phyloP scores from a whole-genome alignment of 2,888 invertebrate genomes.

The Ecdyonurus torrentis region DNA sequence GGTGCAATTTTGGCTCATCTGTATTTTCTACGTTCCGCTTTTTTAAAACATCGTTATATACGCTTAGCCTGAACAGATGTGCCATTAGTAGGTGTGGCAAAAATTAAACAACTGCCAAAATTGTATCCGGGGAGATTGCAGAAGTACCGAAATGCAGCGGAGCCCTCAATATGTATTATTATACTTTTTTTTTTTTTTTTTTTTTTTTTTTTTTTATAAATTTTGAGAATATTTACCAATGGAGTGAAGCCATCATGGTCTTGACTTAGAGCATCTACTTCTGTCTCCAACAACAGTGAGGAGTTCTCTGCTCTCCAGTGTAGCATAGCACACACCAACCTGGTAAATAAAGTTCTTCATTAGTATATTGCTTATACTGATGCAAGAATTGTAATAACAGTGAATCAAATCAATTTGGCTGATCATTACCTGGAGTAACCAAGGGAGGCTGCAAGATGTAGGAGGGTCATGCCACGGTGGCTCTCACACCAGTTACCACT shows the following conservation, averaged over 20 bases:
- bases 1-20: no score
- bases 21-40: not conserved
- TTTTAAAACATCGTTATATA: not conserved
- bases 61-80: no score
- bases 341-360: no score
- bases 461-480: slow-evolving; percentile 51
- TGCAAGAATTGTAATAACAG: no score
- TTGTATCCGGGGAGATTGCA: no score
- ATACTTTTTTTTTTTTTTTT: no score
- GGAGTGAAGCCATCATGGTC: slow-evolving; percentile 86
- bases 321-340: slow-evolving; percentile 64
- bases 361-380: no score
- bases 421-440: slow-evolving; percentile 47
- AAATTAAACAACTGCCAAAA: no score
- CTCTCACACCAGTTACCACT: slow-evolving; percentile 39
- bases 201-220: not conserved
- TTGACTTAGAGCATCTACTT: slow-evolving; percentile 79
- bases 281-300: slow-evolving; percentile 69
- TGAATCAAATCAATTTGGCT: not conserved
- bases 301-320: slow-evolving; percentile 83
- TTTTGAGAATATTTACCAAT: slow-evolving; percentile 39
- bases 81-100: no score
- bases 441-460: slow-evolving; percentile 81
- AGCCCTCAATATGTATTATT: no score
- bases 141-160: no score